These are phyloP conservation scores for Oceanites oceanicus DNA, from an alignment of 2,113 vertebrate genomes.

Conservation along the genomic window DNA sequence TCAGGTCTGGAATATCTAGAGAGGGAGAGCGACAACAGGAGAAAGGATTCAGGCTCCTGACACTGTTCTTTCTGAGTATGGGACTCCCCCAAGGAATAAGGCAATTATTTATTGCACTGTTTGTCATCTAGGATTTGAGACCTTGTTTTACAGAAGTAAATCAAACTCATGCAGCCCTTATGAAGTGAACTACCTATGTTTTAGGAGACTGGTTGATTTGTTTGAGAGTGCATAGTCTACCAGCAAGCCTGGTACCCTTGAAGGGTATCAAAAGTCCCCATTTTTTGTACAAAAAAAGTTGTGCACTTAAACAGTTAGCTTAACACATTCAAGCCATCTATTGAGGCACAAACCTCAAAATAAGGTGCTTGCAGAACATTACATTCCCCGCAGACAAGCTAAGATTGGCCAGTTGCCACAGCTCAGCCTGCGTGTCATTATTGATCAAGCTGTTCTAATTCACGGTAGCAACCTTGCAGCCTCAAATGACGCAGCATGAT, in stretches of 20 bases:
- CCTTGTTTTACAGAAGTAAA: background rate
- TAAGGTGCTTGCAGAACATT: background rate
- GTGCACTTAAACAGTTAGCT: background rate
- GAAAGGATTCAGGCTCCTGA: background rate
- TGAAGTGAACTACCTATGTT: background rate
- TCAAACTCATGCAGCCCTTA: background rate
- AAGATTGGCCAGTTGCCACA: background rate
- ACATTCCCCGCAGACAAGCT: background rate
- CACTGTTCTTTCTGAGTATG: background rate
- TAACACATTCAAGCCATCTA: background rate
- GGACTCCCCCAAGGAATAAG: background rate
- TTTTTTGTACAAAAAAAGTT: background rate
- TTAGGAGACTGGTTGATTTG: background rate
- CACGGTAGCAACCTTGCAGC: background rate
- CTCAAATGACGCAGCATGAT: background rate
- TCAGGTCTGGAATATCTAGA: constrained; percentile 84
- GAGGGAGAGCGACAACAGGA: background rate
- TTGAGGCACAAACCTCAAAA: background rate
- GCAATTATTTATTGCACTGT: background rate
- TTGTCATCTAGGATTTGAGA: background rate
- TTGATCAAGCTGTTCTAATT: background rate
- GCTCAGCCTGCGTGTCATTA: background rate
- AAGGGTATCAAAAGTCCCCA: background rate
- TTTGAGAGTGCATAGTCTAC: background rate
- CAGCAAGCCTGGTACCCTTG: background rate